Base-by-base conservation (phyloP, 1,140 invertebrate genomes). In the Tetramorium parvispinum region DNA sequence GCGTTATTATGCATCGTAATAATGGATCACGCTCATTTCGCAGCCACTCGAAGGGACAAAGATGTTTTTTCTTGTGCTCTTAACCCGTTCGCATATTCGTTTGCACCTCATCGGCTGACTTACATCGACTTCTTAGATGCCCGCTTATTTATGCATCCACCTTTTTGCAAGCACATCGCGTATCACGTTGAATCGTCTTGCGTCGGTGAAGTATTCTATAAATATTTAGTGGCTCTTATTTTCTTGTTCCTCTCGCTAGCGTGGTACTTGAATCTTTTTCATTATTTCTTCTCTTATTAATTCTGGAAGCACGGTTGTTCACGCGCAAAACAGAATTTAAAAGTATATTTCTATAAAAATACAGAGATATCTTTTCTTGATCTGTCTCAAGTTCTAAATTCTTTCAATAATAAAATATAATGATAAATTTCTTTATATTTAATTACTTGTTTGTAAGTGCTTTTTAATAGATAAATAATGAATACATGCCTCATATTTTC, bases 171-270 rank as follows among this genome's bases (percentile, higher is more conserved):
- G 53, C 53, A 7, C 24, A 57, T 75, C 70, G 68, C 66, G 63
- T 70, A 71, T 57, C 37, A 18, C 37, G 51, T 82, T 11, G 79
- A 73, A 73, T 83, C 79, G 66, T 73, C 37, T 27, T 49, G 32
- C 66, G 53, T 21, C 16, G 40, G 10, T 40, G 37, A 18, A 73
- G 53, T 59, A 59, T 75, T 83, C 40, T 32, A 83, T 83, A 83
- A 83, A 83, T 83, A 83, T 83, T 83, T 83, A 75, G 68, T 53
- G 46, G 11, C 40, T 18, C 68, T 75, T 83, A 73, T 59, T 83
- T 59, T 37, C 27, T 73, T 75, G 24, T 68, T 53, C 13, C n/a
- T 57, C 21, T 46, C 53, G 18, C 2, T 40, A 10, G 11, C 13
- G 40, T 2, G 24, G 5, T 32, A 49, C 79, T 83, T 75, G 49